Evolutionary conservation across 2,888 invertebrate species (phyloP).

Genomic region (Caenorhabditis japonica): DNA sequence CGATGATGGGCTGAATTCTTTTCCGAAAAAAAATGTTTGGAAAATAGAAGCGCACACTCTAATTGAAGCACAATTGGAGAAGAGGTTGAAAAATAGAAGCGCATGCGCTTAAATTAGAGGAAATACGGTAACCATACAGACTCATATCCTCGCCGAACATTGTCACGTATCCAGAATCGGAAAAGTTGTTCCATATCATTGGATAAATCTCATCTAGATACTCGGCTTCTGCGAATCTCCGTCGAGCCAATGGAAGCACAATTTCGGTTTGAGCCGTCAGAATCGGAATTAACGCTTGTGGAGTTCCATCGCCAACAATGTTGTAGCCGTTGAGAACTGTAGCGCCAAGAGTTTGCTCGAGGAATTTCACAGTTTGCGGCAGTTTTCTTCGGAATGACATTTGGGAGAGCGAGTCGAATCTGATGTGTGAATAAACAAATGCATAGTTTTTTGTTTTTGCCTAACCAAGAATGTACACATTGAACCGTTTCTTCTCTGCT

Average conservation of each 20-base stretch:
- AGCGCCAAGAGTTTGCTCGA: constrained; percentile 78
- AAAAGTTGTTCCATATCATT: constrained; percentile 78
- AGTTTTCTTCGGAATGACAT: constrained; percentile 87
- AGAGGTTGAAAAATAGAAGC: no score
- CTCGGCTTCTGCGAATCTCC: constrained; percentile 73
- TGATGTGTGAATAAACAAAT: no score
- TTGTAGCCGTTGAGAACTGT: constrained; percentile 77
- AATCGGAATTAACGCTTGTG: constrained; percentile 78
- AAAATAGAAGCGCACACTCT: no score
- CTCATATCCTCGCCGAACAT: constrained; percentile 91
- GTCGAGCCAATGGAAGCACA: constrained; percentile 78
- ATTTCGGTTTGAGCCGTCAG: constrained; percentile 78
- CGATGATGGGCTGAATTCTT: no score
- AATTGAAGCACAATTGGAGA: no score
- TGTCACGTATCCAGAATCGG: constrained; percentile 80
- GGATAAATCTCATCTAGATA: constrained; percentile 79
- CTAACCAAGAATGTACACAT: constrained; percentile 29
- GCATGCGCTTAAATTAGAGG: no score
- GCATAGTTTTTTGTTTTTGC: constrained; percentile 53
- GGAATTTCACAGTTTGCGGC: constrained; percentile 84
- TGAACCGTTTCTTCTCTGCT: neutral
- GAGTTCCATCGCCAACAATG: constrained; percentile 79
- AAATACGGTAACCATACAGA: constrained; percentile 84
- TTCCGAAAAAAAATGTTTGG: no score
- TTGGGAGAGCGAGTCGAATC: constrained; percentile 89